Evolutionary conservation across 2,113 vertebrate species (phyloP).

Genomic region (Pyxicephalus adspersus): DNA sequence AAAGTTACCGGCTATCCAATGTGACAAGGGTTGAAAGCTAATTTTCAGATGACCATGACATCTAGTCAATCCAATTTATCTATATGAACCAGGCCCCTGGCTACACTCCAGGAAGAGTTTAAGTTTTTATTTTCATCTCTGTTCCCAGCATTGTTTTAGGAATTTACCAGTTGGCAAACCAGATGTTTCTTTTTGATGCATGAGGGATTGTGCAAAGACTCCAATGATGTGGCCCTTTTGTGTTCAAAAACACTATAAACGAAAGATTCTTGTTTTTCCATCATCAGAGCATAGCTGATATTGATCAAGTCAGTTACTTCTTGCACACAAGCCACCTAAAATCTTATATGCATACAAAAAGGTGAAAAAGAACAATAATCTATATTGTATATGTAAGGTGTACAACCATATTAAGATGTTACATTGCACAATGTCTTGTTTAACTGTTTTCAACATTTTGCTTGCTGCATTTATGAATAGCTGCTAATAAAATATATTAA

Average conservation of each 20-base stretch:
- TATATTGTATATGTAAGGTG: not conserved
- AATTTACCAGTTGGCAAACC: slow-evolving; percentile 66
- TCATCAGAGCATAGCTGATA: slow-evolving; percentile 64
- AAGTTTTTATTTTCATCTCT: not conserved
- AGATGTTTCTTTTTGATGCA: slow-evolving; percentile 65
- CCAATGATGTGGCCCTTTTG: slow-evolving; percentile 63
- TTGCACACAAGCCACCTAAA: not conserved
- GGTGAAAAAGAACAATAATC: not conserved
- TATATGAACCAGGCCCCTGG: too few relatives aligned
- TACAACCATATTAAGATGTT: not conserved
- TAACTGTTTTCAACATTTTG: slow-evolving; percentile 14
- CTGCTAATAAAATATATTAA: slow-evolving; percentile 16
- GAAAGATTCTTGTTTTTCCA: slow-evolving; percentile 64
- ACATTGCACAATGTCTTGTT: not conserved
- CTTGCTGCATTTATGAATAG: not conserved
- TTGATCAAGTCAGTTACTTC: not conserved
- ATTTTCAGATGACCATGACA: too few relatives aligned
- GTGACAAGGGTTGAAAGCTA: too few relatives aligned
- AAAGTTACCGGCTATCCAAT: too few relatives aligned
- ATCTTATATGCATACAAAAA: not conserved
- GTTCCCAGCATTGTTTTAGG: not conserved
- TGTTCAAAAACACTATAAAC: slow-evolving; percentile 57
- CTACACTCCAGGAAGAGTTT: too few relatives aligned
- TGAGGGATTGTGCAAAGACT: slow-evolving; percentile 57
- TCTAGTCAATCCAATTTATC: too few relatives aligned